phyloP scores from a whole-genome alignment of 2,113 vertebrate species.

The Grammomys surdaster region DNA sequence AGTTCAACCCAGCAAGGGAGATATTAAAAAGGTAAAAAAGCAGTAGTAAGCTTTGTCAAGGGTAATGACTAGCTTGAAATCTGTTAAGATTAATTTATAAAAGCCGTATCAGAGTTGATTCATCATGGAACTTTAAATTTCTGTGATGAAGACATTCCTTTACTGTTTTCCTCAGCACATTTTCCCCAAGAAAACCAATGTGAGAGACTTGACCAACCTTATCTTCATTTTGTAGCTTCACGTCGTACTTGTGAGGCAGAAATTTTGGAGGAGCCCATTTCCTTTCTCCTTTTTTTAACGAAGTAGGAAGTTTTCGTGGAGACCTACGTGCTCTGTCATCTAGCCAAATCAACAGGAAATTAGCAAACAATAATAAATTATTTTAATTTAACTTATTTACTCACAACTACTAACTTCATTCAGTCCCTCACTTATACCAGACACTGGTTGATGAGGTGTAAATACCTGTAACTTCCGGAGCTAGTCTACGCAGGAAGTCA shows the following conservation, averaged over 20 bases:
- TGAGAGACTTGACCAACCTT: conserved; percentile 89
- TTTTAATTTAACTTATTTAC: conserved; percentile 46
- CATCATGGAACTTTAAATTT: conserved; percentile 11
- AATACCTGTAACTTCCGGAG: background rate
- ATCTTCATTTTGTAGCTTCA: conserved; percentile 96
- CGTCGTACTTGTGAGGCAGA: conserved; percentile 97
- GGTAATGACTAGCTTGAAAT: background rate
- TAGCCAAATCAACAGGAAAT: conserved; percentile 80
- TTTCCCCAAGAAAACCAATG: conserved; percentile 32
- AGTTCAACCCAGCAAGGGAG: background rate
- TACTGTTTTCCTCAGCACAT: background rate
- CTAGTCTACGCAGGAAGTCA: background rate
- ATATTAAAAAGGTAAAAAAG: background rate
- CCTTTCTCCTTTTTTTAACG: conserved; percentile 96
- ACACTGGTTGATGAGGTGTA: background rate
- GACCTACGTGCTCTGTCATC: conserved; percentile 96
- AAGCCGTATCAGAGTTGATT: background rate
- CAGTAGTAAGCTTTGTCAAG: background rate
- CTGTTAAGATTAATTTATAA: background rate
- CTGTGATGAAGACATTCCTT: background rate
- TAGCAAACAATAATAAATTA: background rate
- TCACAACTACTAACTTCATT: conserved; percentile 13
- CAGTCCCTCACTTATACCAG: background rate
- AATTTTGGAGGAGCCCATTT: conserved; percentile 98
- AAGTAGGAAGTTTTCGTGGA: conserved; percentile 95